Evolutionary conservation across 2,113 vertebrate species (phyloP).

Genomic region (Scomber japonicus): DNA sequence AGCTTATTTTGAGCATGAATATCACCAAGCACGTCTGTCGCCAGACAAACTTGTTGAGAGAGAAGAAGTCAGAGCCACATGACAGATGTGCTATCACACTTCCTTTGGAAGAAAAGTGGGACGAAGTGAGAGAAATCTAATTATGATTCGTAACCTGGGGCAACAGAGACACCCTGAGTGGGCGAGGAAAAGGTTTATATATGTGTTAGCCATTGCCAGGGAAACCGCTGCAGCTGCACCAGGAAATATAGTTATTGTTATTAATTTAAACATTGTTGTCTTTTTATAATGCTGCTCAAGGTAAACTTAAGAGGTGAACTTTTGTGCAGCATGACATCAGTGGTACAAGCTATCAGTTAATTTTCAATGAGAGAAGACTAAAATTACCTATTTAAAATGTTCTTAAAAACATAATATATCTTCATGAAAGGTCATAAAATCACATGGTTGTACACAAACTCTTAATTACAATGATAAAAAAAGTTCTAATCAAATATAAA

Average conservation of each 20-base stretch:
- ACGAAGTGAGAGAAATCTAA: slow-evolving; percentile 64
- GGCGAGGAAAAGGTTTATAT: slow-evolving; percentile 37
- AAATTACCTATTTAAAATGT: not conserved
- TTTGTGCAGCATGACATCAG: slow-evolving; percentile 7
- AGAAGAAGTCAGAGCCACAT: slow-evolving; percentile 15
- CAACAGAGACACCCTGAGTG: slow-evolving; percentile 57
- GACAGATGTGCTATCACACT: slow-evolving; percentile 64
- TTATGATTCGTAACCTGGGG: slow-evolving; percentile 68
- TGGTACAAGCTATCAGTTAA: slow-evolving; percentile 2
- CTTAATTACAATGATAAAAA: not conserved
- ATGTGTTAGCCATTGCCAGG: slow-evolving; percentile 50
- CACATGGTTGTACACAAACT: not conserved
- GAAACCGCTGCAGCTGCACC: slow-evolving; percentile 56
- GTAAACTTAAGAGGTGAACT: slow-evolving; percentile 1
- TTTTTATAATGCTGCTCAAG: not conserved
- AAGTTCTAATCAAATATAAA: not conserved
- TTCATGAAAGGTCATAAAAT: not conserved
- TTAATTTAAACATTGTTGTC: slow-evolving; percentile 36
- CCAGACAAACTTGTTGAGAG: slow-evolving; percentile 18
- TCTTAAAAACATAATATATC: not conserved
- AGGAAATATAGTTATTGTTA: slow-evolving; percentile 13
- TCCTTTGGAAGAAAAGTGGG: slow-evolving; percentile 44
- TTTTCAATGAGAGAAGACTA: not conserved
- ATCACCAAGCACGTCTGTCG: not conserved
- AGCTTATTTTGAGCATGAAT: slow-evolving; percentile 4